phyloP scores from a whole-genome alignment of 2,113 vertebrate species.

The Hippopotamus amphibius region DNA sequence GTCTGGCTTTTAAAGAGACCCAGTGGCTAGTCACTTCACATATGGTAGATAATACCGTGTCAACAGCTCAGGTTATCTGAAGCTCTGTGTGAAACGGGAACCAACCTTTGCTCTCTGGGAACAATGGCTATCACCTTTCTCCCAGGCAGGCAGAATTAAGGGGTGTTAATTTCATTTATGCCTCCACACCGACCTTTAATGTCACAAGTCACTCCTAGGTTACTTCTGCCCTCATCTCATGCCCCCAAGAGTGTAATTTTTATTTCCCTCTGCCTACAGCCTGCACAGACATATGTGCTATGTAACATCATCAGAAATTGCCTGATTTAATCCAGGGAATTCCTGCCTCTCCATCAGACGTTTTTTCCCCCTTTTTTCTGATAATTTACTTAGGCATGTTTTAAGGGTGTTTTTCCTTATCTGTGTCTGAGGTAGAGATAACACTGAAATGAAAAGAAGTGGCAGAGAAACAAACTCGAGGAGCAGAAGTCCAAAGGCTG shows the following conservation, averaged over 20 bases:
- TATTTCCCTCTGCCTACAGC: background rate
- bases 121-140: constrained; percentile 31
- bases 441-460: background rate
- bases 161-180: background rate
- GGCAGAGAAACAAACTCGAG: background rate
- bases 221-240: background rate
- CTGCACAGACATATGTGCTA: rapidly evolving
- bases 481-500: background rate
- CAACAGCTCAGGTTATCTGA: background rate
- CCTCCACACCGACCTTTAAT: background rate
- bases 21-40: background rate
- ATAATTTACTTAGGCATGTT: background rate
- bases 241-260: background rate
- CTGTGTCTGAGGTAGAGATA: background rate
- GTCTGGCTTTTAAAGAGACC: background rate
- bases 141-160: background rate
- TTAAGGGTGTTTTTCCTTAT: background rate
- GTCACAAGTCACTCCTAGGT: background rate
- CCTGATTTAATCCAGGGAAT: background rate
- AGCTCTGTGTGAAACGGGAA: constrained; percentile 47
- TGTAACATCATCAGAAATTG: background rate
- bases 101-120: background rate
- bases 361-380: background rate
- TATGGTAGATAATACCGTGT: background rate
- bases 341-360: background rate